Evolutionary conservation across 2,888 invertebrate genomes (phyloP).

Genomic region (Chorisops tibialis): DNA sequence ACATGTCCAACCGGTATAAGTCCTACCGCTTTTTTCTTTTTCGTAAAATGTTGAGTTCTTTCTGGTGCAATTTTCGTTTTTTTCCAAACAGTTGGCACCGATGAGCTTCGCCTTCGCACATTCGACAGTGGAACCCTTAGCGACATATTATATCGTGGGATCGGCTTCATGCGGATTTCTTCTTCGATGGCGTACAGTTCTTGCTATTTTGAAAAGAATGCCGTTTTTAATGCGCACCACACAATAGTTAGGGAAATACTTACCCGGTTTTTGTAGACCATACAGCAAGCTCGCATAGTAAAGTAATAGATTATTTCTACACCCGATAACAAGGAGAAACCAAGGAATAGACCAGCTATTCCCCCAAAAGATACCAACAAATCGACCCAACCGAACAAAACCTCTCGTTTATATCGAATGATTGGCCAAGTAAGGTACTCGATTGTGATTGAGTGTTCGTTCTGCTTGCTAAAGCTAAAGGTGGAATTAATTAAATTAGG

Average conservation of each 20-base stretch:
- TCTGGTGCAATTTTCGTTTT: background rate
- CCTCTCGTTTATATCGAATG: constrained; percentile 74
- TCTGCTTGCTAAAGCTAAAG: constrained; percentile 38
- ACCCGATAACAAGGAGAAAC: constrained; percentile 72
- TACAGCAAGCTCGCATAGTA: constrained; percentile 59
- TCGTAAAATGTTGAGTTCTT: background rate
- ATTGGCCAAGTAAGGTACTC: constrained; percentile 76
- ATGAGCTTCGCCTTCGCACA: background rate
- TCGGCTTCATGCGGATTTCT: constrained; percentile 44
- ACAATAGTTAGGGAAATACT: constrained; percentile 16
- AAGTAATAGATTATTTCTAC: constrained; percentile 77
- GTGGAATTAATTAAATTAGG: background rate
- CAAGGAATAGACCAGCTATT: constrained; percentile 57
- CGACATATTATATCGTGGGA: constrained; percentile 45
- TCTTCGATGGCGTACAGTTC: constrained; percentile 48
- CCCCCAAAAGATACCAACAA: constrained; percentile 61
- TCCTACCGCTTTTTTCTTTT: background rate
- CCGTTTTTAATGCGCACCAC: no score
- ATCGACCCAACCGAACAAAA: constrained; percentile 81
- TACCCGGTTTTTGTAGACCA: constrained; percentile 51
- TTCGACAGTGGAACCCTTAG: constrained; percentile 36
- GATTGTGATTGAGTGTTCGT: constrained; percentile 43
- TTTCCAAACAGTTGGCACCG: background rate
- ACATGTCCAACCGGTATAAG: background rate
- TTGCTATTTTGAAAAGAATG: constrained; percentile 39